These are phyloP conservation scores for Athetis lepigone DNA, from an alignment of 2,888 invertebrate species.

Conservation along the genomic window DNA sequence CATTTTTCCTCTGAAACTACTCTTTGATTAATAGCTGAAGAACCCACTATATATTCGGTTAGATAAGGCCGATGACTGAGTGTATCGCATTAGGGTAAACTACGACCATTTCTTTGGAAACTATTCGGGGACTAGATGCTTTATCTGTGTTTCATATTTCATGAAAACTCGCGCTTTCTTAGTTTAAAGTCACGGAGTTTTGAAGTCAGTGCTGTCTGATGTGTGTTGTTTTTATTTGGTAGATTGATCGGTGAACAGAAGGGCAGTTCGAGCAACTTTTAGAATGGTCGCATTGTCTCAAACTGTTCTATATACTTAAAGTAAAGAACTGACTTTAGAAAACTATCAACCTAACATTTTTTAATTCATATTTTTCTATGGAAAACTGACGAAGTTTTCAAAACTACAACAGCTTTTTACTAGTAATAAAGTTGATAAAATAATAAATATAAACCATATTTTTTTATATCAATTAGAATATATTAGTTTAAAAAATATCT, in stretches of 20 bases:
- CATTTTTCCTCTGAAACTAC: slow-evolving; percentile 70
- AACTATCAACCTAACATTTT: too few relatives aligned
- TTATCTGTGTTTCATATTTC: slow-evolving; percentile 82
- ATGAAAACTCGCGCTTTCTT: slow-evolving; percentile 67
- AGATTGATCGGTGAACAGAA: neutral
- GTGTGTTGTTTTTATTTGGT: slow-evolving; percentile 12
- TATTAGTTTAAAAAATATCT: too few relatives aligned
- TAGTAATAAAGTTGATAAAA: too few relatives aligned
- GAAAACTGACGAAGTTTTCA: too few relatives aligned
- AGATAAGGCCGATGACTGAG: slow-evolving; percentile 85
- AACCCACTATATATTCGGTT: slow-evolving; percentile 78
- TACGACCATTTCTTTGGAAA: slow-evolving; percentile 81
- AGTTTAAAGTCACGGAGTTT: slow-evolving; percentile 62
- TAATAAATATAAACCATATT: too few relatives aligned
- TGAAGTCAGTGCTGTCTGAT: slow-evolving; percentile 58
- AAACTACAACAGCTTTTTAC: too few relatives aligned
- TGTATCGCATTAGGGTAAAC: slow-evolving; percentile 83
- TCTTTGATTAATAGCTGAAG: slow-evolving; percentile 74
- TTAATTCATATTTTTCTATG: too few relatives aligned
- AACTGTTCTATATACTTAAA: too few relatives aligned
- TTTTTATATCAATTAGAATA: too few relatives aligned
- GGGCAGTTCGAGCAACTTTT: too few relatives aligned
- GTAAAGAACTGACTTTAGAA: too few relatives aligned
- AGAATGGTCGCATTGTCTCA: too few relatives aligned
- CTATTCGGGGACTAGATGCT: slow-evolving; percentile 77